Evolutionary conservation across 2,113 vertebrate species (phyloP).

Genomic region (Morphnarchus princeps): DNA sequence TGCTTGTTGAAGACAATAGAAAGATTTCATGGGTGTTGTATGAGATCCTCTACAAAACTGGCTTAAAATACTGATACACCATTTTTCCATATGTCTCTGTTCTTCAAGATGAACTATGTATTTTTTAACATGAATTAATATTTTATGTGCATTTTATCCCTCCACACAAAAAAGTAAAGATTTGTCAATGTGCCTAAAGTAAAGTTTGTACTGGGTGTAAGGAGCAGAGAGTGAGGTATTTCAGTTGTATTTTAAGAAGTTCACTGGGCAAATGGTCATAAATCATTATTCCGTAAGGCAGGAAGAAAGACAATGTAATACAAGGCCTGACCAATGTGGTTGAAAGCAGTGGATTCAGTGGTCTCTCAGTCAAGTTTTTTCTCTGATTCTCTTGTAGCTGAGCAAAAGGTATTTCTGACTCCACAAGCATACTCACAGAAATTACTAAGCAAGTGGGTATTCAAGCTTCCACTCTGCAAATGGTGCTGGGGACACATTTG

Average conservation of each 20-base stretch:
- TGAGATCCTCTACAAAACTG: not conserved
- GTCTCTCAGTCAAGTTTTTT: not conserved
- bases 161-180: not conserved
- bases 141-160: not conserved
- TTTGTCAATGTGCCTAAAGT: not conserved
- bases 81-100: fast-evolving
- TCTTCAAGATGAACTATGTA: not conserved
- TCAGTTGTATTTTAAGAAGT: not conserved
- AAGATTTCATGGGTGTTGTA: not conserved
- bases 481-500: not conserved
- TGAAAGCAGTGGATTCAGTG: not conserved
- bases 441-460: not conserved
- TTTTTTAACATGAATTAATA: not conserved
- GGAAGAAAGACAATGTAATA: not conserved
- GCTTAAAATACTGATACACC: not conserved
- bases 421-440: not conserved
- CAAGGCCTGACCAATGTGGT: not conserved
- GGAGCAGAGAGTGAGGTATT: not conserved
- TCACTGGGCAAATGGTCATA: not conserved
- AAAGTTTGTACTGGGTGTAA: not conserved
- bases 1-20: not conserved
- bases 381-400: not conserved
- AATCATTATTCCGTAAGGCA: not conserved
- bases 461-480: not conserved
- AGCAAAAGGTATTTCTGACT: not conserved